A percentile compares a stretch with the other conserved stretches of the same genome.
These are phyloP conservation scores for Drosophila nr. perissopoda DNA, from an alignment of 2,888 invertebrate species.

Conservation along the genomic window DNA sequence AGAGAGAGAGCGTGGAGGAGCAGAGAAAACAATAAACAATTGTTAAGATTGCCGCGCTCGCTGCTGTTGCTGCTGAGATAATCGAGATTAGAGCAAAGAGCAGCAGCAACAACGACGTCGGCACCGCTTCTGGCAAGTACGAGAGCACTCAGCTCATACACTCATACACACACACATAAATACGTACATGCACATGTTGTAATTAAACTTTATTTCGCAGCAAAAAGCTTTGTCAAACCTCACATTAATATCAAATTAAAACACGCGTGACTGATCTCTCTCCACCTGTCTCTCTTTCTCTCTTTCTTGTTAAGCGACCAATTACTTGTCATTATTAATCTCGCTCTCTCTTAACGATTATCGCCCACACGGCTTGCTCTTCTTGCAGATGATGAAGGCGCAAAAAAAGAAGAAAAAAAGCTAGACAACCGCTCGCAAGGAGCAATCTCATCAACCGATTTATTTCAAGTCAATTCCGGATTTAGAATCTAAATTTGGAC, in stretches of 20 bases:
- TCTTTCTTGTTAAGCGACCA: slow-evolving; percentile 13
- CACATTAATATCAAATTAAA: slow-evolving; percentile 20
- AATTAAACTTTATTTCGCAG: slow-evolving; percentile 30
- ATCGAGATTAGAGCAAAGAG: slow-evolving; percentile 56
- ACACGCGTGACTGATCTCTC: slow-evolving; percentile 33
- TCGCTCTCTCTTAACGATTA: slow-evolving; percentile 27
- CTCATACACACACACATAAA: neutral
- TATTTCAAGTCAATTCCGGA: slow-evolving; percentile 59
- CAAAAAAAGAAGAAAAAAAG: slow-evolving; percentile 30
- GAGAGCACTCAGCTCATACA: slow-evolving; percentile 30
- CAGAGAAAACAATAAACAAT: slow-evolving; percentile 66
- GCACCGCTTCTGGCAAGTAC: slow-evolving; percentile 38
- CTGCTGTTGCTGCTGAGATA: slow-evolving; percentile 46
- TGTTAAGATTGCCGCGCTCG: slow-evolving; percentile 66
- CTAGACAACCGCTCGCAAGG: slow-evolving; percentile 27
- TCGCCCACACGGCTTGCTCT: slow-evolving; percentile 59
- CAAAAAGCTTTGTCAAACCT: slow-evolving; percentile 27
- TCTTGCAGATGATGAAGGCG: slow-evolving; percentile 68
- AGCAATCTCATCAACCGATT: slow-evolving; percentile 34
- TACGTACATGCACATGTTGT: neutral
- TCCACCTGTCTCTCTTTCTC: slow-evolving; percentile 13
- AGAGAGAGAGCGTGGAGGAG: slow-evolving; percentile 21
- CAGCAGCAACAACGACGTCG: slow-evolving; percentile 20
- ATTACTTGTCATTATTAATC: slow-evolving; percentile 11
- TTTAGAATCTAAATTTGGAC: slow-evolving; percentile 62